Base-by-base conservation (phyloP, 2,113 vertebrate species). In the Elgaria multicarinata region DNA sequence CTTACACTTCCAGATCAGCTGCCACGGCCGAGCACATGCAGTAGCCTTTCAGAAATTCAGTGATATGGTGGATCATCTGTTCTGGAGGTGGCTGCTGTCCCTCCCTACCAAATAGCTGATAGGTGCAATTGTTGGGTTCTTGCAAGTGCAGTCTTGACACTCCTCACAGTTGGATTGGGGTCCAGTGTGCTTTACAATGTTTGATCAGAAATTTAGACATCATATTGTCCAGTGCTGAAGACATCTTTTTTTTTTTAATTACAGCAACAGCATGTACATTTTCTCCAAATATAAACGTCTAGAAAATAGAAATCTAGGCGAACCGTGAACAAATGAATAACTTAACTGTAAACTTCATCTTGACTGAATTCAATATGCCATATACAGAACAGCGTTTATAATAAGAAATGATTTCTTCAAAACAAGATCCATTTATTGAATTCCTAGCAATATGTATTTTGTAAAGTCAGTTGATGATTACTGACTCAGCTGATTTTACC, bases 381-480 rank as follows among this genome's bases (percentile, higher is more conserved):
- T 90, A 87, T 91, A 88, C 93, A 93, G 93, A 93, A 90, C 83
- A 69, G 55, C 85, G 31, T 92, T 83, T 94, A 94, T 92, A 89
- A 67, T 90, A 88, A 89, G 79, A 94, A 1, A 10, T 7, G 84
- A 96, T 96, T 95, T 92, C 91, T 89, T 89, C 88, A 93, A 94
- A 93, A 94, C 88, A 87, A 92, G 93, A 94, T 90, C 81, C 64
- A 93, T 94, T 94, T 93, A 90, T 64, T 95, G 83, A 92, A 93
- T 94, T 94, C 87, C 66, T 58, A 91, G 71, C 90, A 92, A 93
- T 81, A 66, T 18, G 77, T 92, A 90, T 94, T 94, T 93, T 94
- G 88, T 92, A 95, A 82, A 83, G 91, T 92, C 87, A 90, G 9
- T 36, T 86, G 90, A 77, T 95, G 94, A 95, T 94, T 93, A 93